Conservation (phyloP, 2,797 vertebrate species). For the Capromys pilorides region DNA sequence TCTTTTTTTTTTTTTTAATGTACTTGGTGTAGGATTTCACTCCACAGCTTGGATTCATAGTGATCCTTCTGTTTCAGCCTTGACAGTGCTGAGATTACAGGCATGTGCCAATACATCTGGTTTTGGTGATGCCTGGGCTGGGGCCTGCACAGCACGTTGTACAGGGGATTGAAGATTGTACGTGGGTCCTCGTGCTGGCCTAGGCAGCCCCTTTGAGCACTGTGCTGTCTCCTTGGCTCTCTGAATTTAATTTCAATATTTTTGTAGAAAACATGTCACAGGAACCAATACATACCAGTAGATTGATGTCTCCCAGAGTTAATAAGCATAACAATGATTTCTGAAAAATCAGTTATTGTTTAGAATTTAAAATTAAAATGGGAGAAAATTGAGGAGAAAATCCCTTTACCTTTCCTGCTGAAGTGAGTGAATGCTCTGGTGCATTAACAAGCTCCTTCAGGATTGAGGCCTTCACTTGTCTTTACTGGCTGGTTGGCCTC, state of each 20-base stretch:
- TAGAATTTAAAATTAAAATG: conserved; percentile 52
- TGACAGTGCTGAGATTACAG: too few relatives aligned
- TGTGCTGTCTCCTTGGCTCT: too few relatives aligned
- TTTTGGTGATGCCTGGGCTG: too few relatives aligned
- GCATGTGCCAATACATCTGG: too few relatives aligned
- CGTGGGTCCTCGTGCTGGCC: too few relatives aligned
- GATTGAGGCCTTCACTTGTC: background rate
- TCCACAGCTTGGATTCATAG: too few relatives aligned
- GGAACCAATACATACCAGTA: conserved; percentile 20
- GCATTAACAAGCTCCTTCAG: background rate
- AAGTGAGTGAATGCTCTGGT: background rate
- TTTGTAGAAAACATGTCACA: conserved; percentile 46
- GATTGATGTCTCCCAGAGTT: background rate
- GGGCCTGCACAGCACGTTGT: too few relatives aligned
- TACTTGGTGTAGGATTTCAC: too few relatives aligned
- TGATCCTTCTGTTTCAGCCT: too few relatives aligned
- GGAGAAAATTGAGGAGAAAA: background rate
- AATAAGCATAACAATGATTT: background rate
- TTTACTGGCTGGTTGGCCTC: too few relatives aligned
- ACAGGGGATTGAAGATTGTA: too few relatives aligned
- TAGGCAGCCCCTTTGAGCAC: too few relatives aligned
- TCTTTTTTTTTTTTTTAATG: background rate
- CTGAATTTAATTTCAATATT: conserved; percentile 1
- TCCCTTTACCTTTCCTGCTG: background rate
- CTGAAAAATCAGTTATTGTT: background rate